Evolutionary conservation across 2,113 vertebrate species (phyloP), one percentile per base, ranked within the genome.

Genomic region (Formicarius rufipectus): DNA sequence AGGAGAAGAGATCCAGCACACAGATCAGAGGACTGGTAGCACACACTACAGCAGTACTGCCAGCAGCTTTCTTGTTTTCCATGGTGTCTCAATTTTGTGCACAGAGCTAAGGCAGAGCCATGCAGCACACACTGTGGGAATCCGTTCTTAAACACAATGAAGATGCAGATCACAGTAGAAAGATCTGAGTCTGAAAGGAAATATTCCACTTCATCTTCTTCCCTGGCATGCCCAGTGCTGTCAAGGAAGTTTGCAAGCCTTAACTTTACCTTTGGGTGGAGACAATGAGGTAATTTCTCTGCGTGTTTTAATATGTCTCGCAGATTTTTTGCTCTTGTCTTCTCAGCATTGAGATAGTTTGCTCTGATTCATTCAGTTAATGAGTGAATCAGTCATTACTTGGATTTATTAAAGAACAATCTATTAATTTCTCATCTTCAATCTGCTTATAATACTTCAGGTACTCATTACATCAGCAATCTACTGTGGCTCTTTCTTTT

Each of bases 261-360:
- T 91, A 87, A 50, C 50, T 96, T 81, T 58, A 89, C 81, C 50
- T 92, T 72, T 83, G 91, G 87, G 75, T 87, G 85, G 84, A 96
- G 93, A 73, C 63, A 79, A 87, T 94, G 93, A 92, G 55, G 71
- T 96, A 12, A 95, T 96, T 96, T 91, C 78, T 93, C 27, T 68
- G 72, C 91, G 55, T 82, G 91, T 97, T 96, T 97, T 96, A 97
- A 95, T 91, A 79, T 30, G 92, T 81, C 83, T 82, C 71, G 40
- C 31, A 86, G 87, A 85, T 89, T 78, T 89, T n/a, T 63, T 50
- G 12, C 52, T 87, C 63, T 91, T 56, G 21, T 84, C 50, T 73
- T 91, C 59, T 80, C 56, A 82, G 31, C n/a, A 81, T 81, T 74
- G 89, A 95, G 45, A 56, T 49, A 35, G 58, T 80, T 95, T 95